Base-by-base conservation (phyloP, 2,113 vertebrate species). In the Terrapene triunguis region DNA sequence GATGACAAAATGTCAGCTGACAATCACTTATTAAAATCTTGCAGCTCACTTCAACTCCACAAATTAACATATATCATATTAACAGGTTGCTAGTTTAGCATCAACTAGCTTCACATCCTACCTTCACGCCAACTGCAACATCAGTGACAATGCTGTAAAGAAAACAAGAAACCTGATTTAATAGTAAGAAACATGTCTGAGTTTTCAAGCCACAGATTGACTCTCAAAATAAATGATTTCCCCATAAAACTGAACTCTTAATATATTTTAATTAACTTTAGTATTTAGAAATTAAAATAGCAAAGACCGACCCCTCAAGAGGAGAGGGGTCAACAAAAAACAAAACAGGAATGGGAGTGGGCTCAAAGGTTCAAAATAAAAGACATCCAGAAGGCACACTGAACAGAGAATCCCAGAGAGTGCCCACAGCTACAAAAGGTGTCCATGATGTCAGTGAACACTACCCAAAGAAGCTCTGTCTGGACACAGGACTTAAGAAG, bases 71-170 rank as follows among this genome's bases (percentile, higher is more conserved):
- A 80, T 57, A 95, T 86, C 65, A 65, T 82, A 92, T 8, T 38
- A 94, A 95, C 22, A 83, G 11, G 72, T 86, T 91, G 35, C 47
- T 89, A 78, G 74, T 95, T 92, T 95, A 10, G n/a, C 24, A 97
- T 95, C 95, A 97, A 65, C 88, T 80, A 92, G 82, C 88, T 42
- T 88, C 4, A 84, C 94, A 95, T 93, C 99, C 98, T 99, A 99
- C 99, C 99, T 99, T 99, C 96, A 99, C 99, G 94, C 99, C 99
- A 98, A 99, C 99, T 97, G 99, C 98, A 99, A 99, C 99, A 97
- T 99, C 99, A 98, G 99, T 98, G 97, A 99, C 98, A 98, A 99
- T 99, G 98, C 99, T 99, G 98, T 94, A 98, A 99, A 76, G 94
- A 72, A 95, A 97, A 86, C 89, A 47, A 81, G n/a, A 82, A 95